Evolutionary conservation across 2,113 vertebrate genomes (phyloP).

Genomic region (Muntiacus reevesi): DNA sequence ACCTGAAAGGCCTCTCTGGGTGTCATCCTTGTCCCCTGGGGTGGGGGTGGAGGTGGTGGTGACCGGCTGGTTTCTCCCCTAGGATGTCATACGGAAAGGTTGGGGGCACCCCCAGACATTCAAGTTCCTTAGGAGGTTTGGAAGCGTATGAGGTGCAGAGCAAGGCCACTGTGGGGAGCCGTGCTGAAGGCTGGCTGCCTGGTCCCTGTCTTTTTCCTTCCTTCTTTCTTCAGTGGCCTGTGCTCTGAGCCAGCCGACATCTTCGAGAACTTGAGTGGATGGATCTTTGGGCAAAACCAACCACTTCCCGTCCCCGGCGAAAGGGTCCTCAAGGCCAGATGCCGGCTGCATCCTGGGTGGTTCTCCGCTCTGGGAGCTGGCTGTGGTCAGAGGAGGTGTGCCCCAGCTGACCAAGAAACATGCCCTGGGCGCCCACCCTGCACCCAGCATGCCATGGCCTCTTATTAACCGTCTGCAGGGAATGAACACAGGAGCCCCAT

Average conservation of each 20-base stretch:
- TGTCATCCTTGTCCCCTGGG: background rate
- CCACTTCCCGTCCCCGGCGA: rapidly evolving
- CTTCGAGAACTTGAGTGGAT: background rate
- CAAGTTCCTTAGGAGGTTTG: background rate
- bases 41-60: rapidly evolving
- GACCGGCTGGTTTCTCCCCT: background rate
- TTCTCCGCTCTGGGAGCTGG: background rate
- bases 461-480: background rate
- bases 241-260: background rate
- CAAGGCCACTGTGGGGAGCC: background rate
- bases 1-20: background rate
- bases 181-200: background rate
- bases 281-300: background rate
- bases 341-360: background rate
- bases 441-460: background rate
- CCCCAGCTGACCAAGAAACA: background rate
- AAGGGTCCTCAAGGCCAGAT: background rate
- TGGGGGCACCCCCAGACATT: background rate
- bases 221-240: too few relatives aligned
- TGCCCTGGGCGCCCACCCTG: background rate
- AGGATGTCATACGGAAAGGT: background rate
- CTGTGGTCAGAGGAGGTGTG: background rate
- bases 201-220: background rate
- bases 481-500: background rate
- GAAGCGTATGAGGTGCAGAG: background rate